Evolutionary conservation across 2,888 invertebrate species (phyloP), one percentile per base, ranked within the genome.

Genomic region (Pristionchus fissidentatus): DNA sequence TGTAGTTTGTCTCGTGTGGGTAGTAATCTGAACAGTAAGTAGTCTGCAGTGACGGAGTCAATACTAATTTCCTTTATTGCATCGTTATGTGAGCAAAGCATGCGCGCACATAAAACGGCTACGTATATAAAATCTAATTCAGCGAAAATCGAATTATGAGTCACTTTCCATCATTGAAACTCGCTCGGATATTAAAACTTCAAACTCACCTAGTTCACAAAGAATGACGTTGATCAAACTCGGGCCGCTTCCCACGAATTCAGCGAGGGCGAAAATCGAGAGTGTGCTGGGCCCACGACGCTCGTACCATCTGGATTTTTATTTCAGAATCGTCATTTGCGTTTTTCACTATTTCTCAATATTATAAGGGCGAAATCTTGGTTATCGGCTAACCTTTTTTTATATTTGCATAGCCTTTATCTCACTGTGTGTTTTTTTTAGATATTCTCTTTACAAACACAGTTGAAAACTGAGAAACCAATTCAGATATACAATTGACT

Each of bases 21-120:
- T 60, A 60, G 60, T 32, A 60, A 60, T 35, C 60, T 60, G 29
- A 29, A 60, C n/a, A n/a, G n/a, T n/a, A n/a, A n/a, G n/a, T n/a
- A n/a, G n/a, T n/a, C n/a, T 8, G 22, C 19, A 2, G 2, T 32
- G 13, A 60, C n/a, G 8, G n/a, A 29, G n/a, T 57, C 29, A n/a
- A 8, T 4, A 32, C 32, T 29, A 8, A 29, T 0, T 29, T 35
- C 10, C 13, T 32, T 35, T 29, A 15, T 1, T 60, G 10, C 7
- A 60, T 29, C 35, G 5, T 35, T n/a, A n/a, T n/a, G n/a, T n/a
- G n/a, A n/a, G n/a, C n/a, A n/a, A n/a, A n/a, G n/a, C n/a, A n/a
- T n/a, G n/a, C n/a, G n/a, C n/a, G n/a, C n/a, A n/a, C n/a, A n/a
- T n/a, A n/a, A n/a, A n/a, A n/a, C n/a, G n/a, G n/a, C n/a, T n/a